phyloP scores from a whole-genome alignment of 2,797 vertebrate species.

The Gymnodraco acuticeps region DNA sequence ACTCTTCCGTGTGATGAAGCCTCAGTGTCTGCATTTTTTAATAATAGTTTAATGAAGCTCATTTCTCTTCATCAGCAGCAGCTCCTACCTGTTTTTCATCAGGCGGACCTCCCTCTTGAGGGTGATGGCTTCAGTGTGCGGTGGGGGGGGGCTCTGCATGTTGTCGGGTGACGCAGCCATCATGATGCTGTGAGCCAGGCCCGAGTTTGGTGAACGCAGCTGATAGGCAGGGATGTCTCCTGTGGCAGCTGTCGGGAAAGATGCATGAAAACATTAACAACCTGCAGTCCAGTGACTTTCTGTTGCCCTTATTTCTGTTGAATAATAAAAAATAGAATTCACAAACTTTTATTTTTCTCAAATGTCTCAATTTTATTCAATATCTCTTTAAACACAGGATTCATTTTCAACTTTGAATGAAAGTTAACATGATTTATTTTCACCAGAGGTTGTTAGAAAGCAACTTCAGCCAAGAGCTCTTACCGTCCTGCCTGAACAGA shows the following conservation, averaged over 20 bases:
- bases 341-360: too few relatives aligned
- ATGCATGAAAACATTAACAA: not conserved
- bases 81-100: conserved; percentile 94
- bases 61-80: not conserved
- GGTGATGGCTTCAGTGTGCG: conserved; percentile 92
- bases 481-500: conserved; percentile 31
- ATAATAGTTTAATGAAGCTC: not conserved
- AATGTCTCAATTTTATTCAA: not conserved
- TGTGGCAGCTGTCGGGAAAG: conserved; percentile 86
- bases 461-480: not conserved
- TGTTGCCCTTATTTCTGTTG: not conserved
- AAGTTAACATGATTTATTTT: not conserved
- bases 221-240: conserved; percentile 97
- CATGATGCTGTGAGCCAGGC: conserved; percentile 91
- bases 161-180: conserved; percentile 91
- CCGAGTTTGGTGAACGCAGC: conserved; percentile 90
- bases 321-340: too few relatives aligned
- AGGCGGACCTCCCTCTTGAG: conserved; percentile 95
- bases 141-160: conserved; percentile 88
- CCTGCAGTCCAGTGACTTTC: not conserved
- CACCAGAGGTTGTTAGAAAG: conserved; percentile 25
- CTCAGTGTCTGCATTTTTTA: not conserved
- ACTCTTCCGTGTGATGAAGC: not conserved
- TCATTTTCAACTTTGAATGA: too few relatives aligned
- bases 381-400: too few relatives aligned